phyloP scores from a whole-genome alignment of 2,797 vertebrate genomes.

The Babyrousa celebensis region DNA sequence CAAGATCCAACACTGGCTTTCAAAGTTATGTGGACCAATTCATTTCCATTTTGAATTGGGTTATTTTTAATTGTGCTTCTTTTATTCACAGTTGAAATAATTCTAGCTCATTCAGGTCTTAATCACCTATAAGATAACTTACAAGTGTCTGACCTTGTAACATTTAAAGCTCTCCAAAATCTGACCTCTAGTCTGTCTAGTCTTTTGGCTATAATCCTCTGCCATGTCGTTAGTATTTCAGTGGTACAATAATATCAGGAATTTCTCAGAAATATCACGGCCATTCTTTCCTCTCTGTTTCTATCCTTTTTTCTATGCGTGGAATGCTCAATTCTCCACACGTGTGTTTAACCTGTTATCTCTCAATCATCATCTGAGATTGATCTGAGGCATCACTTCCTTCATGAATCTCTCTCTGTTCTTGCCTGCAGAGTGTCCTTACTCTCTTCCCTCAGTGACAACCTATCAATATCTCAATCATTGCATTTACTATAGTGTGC shows the following conservation, averaged over 20 bases:
- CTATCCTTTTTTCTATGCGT: neutral
- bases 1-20: neutral
- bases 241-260: neutral
- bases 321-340: neutral
- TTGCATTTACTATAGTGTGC: neutral
- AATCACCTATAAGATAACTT: neutral
- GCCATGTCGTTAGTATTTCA: too few relatives aligned
- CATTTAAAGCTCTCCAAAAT: neutral
- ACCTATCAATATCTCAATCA: neutral
- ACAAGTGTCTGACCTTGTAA: neutral
- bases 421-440: neutral
- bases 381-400: neutral
- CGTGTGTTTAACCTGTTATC: neutral
- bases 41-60: neutral
- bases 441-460: neutral
- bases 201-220: neutral
- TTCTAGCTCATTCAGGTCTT: neutral
- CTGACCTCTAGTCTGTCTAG: neutral
- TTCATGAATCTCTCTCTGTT: neutral
- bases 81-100: conserved; percentile 34
- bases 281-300: neutral
- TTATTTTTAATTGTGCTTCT: conserved; percentile 34
- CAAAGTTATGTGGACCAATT: neutral
- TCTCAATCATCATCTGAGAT: neutral
- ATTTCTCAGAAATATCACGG: neutral